These are phyloP conservation scores for Acromyrmex charruanus DNA, from an alignment of 1,140 invertebrate species.

Conservation along the genomic window DNA sequence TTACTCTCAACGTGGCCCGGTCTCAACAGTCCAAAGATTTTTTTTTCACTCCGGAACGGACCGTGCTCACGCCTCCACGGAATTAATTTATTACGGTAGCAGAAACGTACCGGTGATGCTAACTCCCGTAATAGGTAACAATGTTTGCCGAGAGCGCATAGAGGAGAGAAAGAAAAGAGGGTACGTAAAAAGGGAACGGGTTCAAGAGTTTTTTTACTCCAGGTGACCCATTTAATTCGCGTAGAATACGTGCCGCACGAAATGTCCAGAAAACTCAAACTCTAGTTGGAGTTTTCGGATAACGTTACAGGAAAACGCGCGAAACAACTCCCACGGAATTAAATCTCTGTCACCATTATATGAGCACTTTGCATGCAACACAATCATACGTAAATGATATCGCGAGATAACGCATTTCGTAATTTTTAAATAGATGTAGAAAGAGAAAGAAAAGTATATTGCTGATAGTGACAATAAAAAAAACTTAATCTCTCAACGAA, in stretches of 20 bases:
- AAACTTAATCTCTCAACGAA: neutral
- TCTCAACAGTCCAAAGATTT: conserved; percentile 49
- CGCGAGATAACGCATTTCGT: neutral
- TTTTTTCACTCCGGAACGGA: neutral
- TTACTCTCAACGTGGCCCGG: conserved; percentile 58
- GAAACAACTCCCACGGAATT: conserved; percentile 58
- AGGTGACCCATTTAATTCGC: conserved; percentile 74
- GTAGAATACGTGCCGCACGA: conserved; percentile 58
- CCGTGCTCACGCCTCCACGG: conserved; percentile 49
- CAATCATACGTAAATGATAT: conserved; percentile 5
- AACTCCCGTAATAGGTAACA: conserved; percentile 76
- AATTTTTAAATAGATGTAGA: neutral
- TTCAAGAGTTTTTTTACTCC: conserved; percentile 68
- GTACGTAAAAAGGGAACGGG: conserved; percentile 60
- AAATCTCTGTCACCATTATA: conserved; percentile 52
- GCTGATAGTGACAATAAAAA: neutral
- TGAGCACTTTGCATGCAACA: conserved; percentile 18
- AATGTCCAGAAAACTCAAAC: conserved; percentile 63
- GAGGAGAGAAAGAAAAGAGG: conserved; percentile 68
- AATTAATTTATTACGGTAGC: conserved; percentile 79
- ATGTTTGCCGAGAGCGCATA: conserved; percentile 67
- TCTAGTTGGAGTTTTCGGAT: conserved; percentile 46
- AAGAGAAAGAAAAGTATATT: neutral
- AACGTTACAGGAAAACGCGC: conserved; percentile 53
- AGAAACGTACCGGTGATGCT: conserved; percentile 67